Evolutionary conservation across 2,797 vertebrate genomes (phyloP), one percentile per base, ranked within the genome.

Genomic region (Mustela erminea): DNA sequence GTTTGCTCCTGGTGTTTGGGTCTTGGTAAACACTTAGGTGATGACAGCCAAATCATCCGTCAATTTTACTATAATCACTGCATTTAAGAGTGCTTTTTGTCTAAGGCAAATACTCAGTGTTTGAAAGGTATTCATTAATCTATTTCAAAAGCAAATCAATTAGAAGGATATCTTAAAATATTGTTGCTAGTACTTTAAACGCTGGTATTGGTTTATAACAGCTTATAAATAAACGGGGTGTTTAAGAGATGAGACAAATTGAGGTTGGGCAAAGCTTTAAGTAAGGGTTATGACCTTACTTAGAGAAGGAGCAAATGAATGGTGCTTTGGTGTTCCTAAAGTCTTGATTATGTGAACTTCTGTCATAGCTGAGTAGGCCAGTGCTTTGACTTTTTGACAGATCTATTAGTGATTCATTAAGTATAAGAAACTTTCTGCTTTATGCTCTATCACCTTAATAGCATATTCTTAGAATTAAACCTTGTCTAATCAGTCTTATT

Each of bases 401-500:
- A 86, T 91, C 82, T 92, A 3, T 93, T 35, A 62, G 86, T 93
- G 77, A 64, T 56, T 89, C 38, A 46, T 94, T 78, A 92, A 96
- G 96, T 43, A 43, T 66, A 83, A 92, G 38, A 52, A 92, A 75
- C 56, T 94, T 92, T 78, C 14, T 87, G 17, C 18, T 72, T 93
- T 83, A 49, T 77, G 18, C 15, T 52, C 20, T 0, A 14, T 88
- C 29, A 58, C 38, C 38, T 38, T 92, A 56, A 43, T 49, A 94
- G 81, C 80, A 56, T 49, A 72, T 80, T 83, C 54, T 80, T 27
- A 90, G 87, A 96, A 84, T 90, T 95, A 93, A 95, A 78, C 84
- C 68, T 81, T 90, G 32, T 91, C 38, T 88, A 87, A 81, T 87
- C 2, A 60, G 3, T 93, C 70, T 94, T 94, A 43, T 78, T 95